phyloP scores from a whole-genome alignment of 2,888 invertebrate species.

The Erebia ligea region DNA sequence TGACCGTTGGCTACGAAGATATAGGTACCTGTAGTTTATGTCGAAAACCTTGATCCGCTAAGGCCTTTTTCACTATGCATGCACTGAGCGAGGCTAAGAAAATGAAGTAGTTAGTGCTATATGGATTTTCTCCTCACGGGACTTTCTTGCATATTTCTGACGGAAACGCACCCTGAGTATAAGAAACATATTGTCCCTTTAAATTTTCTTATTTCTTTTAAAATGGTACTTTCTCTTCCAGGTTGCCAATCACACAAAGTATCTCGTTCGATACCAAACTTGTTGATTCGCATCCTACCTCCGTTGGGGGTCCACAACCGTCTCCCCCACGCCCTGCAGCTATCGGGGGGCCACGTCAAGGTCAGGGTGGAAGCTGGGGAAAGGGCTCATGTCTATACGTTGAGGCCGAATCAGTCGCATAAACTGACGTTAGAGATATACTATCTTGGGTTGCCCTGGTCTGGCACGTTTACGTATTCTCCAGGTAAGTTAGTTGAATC shows the following conservation, averaged over 20 bases:
- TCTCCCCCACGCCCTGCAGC: constrained; percentile 87
- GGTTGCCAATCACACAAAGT: constrained; percentile 69
- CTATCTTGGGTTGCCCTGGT: constrained; percentile 88
- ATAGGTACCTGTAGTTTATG: no score
- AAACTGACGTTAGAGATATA: constrained; percentile 76
- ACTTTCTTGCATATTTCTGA: no score
- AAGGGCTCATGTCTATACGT: constrained; percentile 86
- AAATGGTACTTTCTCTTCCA: constrained; percentile 40
- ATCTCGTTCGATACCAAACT: constrained; percentile 86
- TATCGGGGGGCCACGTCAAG: constrained; percentile 50
- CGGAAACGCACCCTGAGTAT: no score
- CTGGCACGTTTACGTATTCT: constrained; percentile 86
- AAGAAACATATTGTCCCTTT: no score
- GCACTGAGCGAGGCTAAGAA: no score
- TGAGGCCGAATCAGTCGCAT: constrained; percentile 85
- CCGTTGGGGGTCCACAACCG: constrained; percentile 90
- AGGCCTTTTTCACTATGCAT: no score
- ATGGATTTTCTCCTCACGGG: no score
- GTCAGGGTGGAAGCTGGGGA: constrained; percentile 89
- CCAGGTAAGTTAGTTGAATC: constrained; percentile 62
- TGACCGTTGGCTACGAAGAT: no score
- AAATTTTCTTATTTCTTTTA: no score
- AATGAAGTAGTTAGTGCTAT: no score
- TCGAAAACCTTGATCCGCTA: no score
- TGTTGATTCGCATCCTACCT: constrained; percentile 87